These are phyloP conservation scores for Congeria kusceri DNA, from an alignment of 2,888 invertebrate species.

Conservation along the genomic window DNA sequence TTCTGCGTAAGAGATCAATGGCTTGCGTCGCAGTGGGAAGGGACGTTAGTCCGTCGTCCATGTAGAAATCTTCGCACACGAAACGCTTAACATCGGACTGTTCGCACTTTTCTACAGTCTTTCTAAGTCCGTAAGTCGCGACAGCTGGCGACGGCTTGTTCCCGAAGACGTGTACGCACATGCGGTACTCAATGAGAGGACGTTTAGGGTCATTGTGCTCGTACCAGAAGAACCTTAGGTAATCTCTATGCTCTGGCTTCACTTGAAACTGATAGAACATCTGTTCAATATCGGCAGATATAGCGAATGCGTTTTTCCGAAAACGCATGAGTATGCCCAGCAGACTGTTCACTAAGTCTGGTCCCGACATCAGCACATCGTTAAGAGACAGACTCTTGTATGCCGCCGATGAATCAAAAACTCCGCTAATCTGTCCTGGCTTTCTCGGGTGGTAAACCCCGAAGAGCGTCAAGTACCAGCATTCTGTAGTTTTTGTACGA, in stretches of 20 bases:
- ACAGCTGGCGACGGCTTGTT: slow-evolving; percentile 58
- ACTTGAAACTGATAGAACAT: slow-evolving; percentile 63
- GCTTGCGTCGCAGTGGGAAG: slow-evolving; percentile 18
- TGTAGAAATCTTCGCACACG: slow-evolving; percentile 60
- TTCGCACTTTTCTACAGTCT: slow-evolving; percentile 32
- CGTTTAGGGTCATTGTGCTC: slow-evolving; percentile 44
- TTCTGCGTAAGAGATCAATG: slow-evolving; percentile 47
- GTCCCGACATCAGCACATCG: slow-evolving; percentile 47
- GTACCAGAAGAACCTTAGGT: slow-evolving; percentile 61
- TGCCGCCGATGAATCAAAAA: slow-evolving; percentile 60
- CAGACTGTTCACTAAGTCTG: slow-evolving; percentile 55
- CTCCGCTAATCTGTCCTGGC: slow-evolving; percentile 55
- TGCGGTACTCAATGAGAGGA: slow-evolving; percentile 50
- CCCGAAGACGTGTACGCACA: slow-evolving; percentile 57
- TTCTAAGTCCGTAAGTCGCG: slow-evolving; percentile 55
- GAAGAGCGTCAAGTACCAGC: slow-evolving; percentile 61
- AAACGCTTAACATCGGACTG: slow-evolving; percentile 35
- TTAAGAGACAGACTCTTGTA: slow-evolving; percentile 57
- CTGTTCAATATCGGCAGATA: slow-evolving; percentile 56
- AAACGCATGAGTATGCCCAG: slow-evolving; percentile 50
- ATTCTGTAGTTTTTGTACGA: slow-evolving; percentile 29
- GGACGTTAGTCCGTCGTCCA: slow-evolving; percentile 65
- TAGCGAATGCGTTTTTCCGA: slow-evolving; percentile 40
- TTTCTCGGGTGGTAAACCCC: slow-evolving; percentile 55
- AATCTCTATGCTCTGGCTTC: slow-evolving; percentile 44